Conservation (phyloP, 2,888 invertebrate genomes). For the Pasiphila rectangulata region DNA sequence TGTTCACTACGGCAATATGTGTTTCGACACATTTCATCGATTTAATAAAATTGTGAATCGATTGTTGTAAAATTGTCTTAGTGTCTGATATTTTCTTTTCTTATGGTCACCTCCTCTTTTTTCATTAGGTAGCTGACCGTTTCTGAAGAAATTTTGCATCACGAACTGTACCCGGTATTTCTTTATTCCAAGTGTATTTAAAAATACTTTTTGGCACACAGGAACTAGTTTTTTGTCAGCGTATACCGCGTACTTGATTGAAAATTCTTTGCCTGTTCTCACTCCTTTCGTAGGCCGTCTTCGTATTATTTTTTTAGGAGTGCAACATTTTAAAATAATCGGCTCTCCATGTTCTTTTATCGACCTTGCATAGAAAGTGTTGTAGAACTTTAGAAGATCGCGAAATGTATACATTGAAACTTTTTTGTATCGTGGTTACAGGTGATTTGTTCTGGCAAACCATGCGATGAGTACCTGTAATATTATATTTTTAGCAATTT, state of each 20-base stretch:
- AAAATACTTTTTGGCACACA: too few species aligned
- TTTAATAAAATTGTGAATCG: conserved; percentile 24
- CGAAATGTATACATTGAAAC: conserved; percentile 1
- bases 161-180: too few species aligned
- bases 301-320: conserved; percentile 3
- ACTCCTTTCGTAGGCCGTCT: conserved; percentile 2
- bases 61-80: too few species aligned
- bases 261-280: conserved; percentile 1
- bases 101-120: conserved; percentile 1
- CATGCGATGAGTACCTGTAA: too few species aligned
- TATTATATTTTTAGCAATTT: too few species aligned
- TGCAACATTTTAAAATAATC: conserved; percentile 3
- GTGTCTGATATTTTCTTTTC: neutral
- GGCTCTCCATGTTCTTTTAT: neutral
- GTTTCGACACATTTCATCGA: conserved; percentile 25
- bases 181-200: too few species aligned
- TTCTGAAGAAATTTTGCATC: conserved; percentile 2
- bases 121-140: neutral
- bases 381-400: conserved; percentile 1
- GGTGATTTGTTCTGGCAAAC: neutral
- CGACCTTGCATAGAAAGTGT: conserved; percentile 3
- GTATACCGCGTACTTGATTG: conserved; percentile 1
- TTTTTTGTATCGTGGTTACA: neutral
- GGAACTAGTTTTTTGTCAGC: conserved; percentile 1
- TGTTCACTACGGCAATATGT: conserved; percentile 14